Percentiles rank a stretch among this genome's conserved stretches.
Evolutionary conservation across 1,140 invertebrate species (phyloP).

Genomic region (Drosophila lini): DNA sequence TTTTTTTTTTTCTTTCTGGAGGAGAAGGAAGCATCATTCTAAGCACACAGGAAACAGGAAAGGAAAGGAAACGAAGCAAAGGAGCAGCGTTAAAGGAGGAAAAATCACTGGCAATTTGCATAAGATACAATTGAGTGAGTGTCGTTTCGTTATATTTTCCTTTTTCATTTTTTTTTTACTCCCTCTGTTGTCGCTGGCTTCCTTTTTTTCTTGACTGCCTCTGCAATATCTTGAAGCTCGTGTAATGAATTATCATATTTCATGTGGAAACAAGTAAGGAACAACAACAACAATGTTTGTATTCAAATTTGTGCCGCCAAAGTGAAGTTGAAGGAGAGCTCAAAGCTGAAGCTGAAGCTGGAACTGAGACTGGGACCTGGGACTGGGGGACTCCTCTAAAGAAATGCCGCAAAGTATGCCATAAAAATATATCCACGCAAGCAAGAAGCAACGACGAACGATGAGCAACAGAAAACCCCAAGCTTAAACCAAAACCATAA

Average conservation of each 20-base stretch:
- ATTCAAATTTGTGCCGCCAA: constrained; percentile 62
- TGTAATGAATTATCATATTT: constrained; percentile 83
- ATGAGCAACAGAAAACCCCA: constrained; percentile 19
- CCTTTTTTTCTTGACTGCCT: constrained; percentile 44
- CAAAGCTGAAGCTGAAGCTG: constrained; percentile 1
- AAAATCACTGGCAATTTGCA: constrained; percentile 83
- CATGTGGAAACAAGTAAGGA: constrained; percentile 64
- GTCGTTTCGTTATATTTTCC: constrained; percentile 63
- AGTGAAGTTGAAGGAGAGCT: constrained; percentile 36
- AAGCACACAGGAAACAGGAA: constrained; percentile 47
- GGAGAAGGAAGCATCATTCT: constrained; percentile 43
- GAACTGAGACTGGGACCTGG: not conserved
- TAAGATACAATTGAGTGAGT: constrained; percentile 83
- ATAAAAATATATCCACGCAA: constrained; percentile 60
- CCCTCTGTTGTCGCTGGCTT: constrained; percentile 32
- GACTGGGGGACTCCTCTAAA: constrained; percentile 30
- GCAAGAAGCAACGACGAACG: constrained; percentile 12
- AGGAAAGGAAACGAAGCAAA: constrained; percentile 41
- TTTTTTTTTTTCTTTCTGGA: constrained; percentile 5
- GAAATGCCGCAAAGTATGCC: constrained; percentile 80
- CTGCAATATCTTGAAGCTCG: constrained; percentile 53
- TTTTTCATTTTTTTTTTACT: constrained; percentile 7
- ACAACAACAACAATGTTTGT: constrained; percentile 53
- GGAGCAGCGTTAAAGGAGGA: constrained; percentile 65
- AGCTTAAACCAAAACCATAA: constrained; percentile 50